Conservation (phyloP, 1,140 invertebrate genomes). For the Drosophila teissieri region DNA sequence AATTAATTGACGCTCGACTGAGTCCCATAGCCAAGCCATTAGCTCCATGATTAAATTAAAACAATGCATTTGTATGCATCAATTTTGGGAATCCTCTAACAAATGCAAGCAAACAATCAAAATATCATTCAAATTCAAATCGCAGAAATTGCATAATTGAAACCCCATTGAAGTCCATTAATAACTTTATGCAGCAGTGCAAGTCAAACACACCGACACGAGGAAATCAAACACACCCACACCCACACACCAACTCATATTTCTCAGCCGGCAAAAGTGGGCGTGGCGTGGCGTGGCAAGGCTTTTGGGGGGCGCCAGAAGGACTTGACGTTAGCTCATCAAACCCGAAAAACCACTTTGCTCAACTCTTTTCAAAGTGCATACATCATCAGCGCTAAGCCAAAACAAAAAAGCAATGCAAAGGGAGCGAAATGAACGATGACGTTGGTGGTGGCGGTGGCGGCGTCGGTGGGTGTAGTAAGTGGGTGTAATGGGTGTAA, state of each 20-base stretch:
- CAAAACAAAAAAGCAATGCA: slow-evolving; percentile 75
- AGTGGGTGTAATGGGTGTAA: neutral
- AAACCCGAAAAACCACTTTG: slow-evolving; percentile 81
- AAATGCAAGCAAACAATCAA: slow-evolving; percentile 69
- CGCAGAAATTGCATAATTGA: slow-evolving; percentile 81
- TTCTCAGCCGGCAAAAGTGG: slow-evolving; percentile 19
- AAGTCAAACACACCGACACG: slow-evolving; percentile 57
- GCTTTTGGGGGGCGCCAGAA: neutral
- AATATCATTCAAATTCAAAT: slow-evolving; percentile 82
- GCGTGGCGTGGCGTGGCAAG: neutral
- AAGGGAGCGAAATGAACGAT: slow-evolving; percentile 60
- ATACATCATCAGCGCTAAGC: slow-evolving; percentile 81
- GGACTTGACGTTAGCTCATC: slow-evolving; percentile 77
- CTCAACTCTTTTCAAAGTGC: slow-evolving; percentile 82
- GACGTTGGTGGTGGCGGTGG: slow-evolving; percentile 9
- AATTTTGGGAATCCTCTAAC: slow-evolving; percentile 15
- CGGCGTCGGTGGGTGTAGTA: slow-evolving; percentile 4
- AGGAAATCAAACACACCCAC: slow-evolving; percentile 26
- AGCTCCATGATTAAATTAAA: slow-evolving; percentile 43
- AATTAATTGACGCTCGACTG: slow-evolving; percentile 14
- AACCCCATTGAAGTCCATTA: slow-evolving; percentile 81
- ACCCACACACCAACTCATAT: slow-evolving; percentile 33
- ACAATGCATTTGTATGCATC: slow-evolving; percentile 33
- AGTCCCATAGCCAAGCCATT: slow-evolving; percentile 9
- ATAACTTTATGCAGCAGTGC: slow-evolving; percentile 75